A percentile compares a stretch with the other conserved stretches of the same genome.
These are phyloP conservation scores for Idaea biselata DNA, from an alignment of 2,888 invertebrate species.

Conservation along the genomic window DNA sequence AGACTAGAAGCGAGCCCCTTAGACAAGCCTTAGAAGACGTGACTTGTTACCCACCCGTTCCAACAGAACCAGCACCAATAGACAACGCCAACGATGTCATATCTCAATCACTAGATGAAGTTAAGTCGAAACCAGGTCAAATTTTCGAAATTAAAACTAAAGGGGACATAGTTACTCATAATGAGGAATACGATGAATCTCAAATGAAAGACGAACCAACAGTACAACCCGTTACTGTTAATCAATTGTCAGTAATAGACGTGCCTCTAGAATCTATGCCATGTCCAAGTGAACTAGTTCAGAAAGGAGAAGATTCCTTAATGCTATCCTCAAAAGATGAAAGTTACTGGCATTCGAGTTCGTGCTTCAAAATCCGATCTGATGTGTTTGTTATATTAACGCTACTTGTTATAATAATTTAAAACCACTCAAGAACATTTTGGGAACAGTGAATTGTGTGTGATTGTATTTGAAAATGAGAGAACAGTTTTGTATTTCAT, in stretches of 20 bases:
- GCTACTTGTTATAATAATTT: slow-evolving; percentile 35
- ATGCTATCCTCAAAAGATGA: slow-evolving; percentile 73
- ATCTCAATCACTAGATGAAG: slow-evolving; percentile 17
- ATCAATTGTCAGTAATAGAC: slow-evolving; percentile 56
- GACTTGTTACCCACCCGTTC: slow-evolving; percentile 74
- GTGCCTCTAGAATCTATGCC: slow-evolving; percentile 56
- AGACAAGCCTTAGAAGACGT: slow-evolving; percentile 85
- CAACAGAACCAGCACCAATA: slow-evolving; percentile 29
- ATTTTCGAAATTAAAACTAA: slow-evolving; percentile 46
- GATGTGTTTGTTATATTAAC: slow-evolving; percentile 43
- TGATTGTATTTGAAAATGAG: slow-evolving; percentile 24
- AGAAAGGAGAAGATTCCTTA: slow-evolving; percentile 65
- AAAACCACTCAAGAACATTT: slow-evolving; percentile 15
- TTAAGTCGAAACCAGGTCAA: slow-evolving; percentile 36
- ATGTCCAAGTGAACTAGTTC: slow-evolving; percentile 52
- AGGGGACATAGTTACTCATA: slow-evolving; percentile 40
- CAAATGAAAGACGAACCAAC: slow-evolving; percentile 56
- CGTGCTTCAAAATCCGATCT: slow-evolving; percentile 40
- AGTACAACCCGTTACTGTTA: slow-evolving; percentile 40
- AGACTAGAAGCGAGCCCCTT: slow-evolving; percentile 86
- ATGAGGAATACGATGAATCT: slow-evolving; percentile 50
- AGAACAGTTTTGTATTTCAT: slow-evolving; percentile 23
- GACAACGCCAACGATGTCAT: slow-evolving; percentile 29
- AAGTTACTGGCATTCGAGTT: slow-evolving; percentile 59
- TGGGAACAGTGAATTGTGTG: slow-evolving; percentile 25